Base-by-base conservation (phyloP, 2,113 vertebrate genomes). In the Scophthalmus maximus region DNA sequence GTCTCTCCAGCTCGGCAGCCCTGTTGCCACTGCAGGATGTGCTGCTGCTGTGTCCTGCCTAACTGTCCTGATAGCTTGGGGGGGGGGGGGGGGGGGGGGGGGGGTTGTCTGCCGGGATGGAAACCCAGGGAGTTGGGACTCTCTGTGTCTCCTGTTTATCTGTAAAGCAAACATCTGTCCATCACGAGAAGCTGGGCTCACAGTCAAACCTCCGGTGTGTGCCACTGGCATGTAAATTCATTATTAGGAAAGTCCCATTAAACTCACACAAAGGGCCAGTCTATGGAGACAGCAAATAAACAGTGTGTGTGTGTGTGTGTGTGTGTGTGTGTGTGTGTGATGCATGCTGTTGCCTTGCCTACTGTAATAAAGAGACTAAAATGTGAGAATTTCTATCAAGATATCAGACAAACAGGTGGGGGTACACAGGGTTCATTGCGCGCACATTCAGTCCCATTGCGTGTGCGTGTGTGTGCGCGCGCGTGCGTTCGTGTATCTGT, bases 21-120 rank as follows among this genome's bases (percentile, higher is more conserved):
- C 83, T 82, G 85, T 79, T 89, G 90, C 89, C 86, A 86, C 89
- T 90, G 89, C 90, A 87, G 87, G 89, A 89, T 87, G 75, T 83
- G 78, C 78, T 78, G 80, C 84, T 57, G 55, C 55, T 57, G 74
- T 60, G 81, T 89, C 85, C 84, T 82, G 82, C 68, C 83, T 79
- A 59, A 81, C 73, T 76, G 86, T 62, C 75, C 42, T 61, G 78
- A 82, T 74, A 73, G 66, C 77, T 80, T 52, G 32, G 27, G 42
- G 42, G n/a, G 42, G 46, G 32, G 57, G 77, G 73, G 42, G 42
- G n/a, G 42, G 46, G 32, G 57, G 77, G 73, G n/a, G n/a, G n/a
- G n/a, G n/a, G n/a, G n/a, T n/a, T n/a, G n/a, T n/a, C 70, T 79
- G 71, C 63, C 9, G 27, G 61, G 49, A 75, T 67, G 72, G 73